Base-by-base conservation (phyloP, 1,140 invertebrate species). In the Ditylenchus dipsaci region DNA sequence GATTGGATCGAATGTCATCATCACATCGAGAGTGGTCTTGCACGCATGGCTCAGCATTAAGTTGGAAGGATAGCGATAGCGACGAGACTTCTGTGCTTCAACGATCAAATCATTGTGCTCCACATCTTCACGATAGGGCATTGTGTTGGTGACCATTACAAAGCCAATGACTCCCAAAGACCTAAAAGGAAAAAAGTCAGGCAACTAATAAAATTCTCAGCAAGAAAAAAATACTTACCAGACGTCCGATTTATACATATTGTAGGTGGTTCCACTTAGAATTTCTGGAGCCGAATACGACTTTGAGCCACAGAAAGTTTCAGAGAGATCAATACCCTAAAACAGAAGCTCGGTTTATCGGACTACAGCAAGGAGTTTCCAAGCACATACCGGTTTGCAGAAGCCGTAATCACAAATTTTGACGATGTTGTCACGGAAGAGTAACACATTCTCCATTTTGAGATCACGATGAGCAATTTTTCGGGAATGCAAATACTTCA, bases 261-360 rank as follows among this genome's bases (percentile, higher is more conserved):
- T 68, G 30, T 74, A 74, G 11, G 19, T 19, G 8, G 47, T 43
- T 38, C 72, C 68, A 21, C 21, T n/a, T 27, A 89, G 78, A 19
- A 89, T 86, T 84, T 89, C 88, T 0, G 88, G 88, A 7, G 88
- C 87, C 9, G 88, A 88, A 79, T 89, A 89, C 7, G 88, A 87
- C 1, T 87, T 86, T 68, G 87, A 88, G 13, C 88, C 88, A 76
- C 88, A 89, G 79, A 86, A 74, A 8, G 72, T 74, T 27, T 57
- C 30, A 59, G 69, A 71, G 42, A 71, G 30, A 38, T 71, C 69
- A 3, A 53, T 23, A 42, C 67, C 49, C 45, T 68, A 15, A 26
- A 49, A 73, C 63, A 43, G 29, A n/a, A 38, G 33, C 11, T 38
- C 11, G 11, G n/a, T n/a, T n/a, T n/a, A 38, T 5, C 3, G 3